Percentiles rank a stretch among this genome's conserved stretches.
These are phyloP conservation scores for Dyspetes luteomarginatus DNA, from an alignment of 2,888 invertebrate genomes.

Conservation along the genomic window DNA sequence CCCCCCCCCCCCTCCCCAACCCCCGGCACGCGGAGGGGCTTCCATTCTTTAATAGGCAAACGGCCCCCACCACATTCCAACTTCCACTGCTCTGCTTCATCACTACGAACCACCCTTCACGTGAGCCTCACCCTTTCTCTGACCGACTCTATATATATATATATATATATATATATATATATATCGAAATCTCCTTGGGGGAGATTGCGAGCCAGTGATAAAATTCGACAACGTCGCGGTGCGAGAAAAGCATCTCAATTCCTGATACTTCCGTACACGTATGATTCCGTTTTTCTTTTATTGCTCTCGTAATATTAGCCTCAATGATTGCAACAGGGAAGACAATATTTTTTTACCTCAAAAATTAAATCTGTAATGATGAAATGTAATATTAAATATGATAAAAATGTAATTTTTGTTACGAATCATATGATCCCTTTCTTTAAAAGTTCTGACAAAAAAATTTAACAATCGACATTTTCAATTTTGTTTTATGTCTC, in stretches of 20 bases:
- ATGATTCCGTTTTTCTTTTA: no score
- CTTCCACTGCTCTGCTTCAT: constrained; percentile 55
- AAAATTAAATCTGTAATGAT: no score
- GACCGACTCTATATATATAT: no score
- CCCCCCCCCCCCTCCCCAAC: constrained; percentile 52
- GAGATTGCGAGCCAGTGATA: constrained; percentile 77
- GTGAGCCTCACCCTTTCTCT: constrained; percentile 38
- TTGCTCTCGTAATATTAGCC: no score
- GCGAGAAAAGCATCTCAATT: constrained; percentile 55
- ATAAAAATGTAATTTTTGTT: no score
- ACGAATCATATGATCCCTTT: no score
- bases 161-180: no score
- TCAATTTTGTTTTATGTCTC: constrained; percentile 35
- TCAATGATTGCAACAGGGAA: no score
- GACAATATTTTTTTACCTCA: no score
- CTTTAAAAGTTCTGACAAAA: no score
- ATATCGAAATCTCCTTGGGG: constrained; percentile 68
- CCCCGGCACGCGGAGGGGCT: constrained; percentile 60
- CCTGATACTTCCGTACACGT: constrained; percentile 23
- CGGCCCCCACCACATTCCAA: constrained; percentile 61
- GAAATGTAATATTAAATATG: no score
- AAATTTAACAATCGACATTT: no score
- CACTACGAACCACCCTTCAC: constrained; percentile 31
- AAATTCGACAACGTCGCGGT: constrained; percentile 73
- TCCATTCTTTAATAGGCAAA: constrained; percentile 66